phyloP scores from a whole-genome alignment of 1,140 invertebrate species.

The Zaprionus ghesquierei region DNA sequence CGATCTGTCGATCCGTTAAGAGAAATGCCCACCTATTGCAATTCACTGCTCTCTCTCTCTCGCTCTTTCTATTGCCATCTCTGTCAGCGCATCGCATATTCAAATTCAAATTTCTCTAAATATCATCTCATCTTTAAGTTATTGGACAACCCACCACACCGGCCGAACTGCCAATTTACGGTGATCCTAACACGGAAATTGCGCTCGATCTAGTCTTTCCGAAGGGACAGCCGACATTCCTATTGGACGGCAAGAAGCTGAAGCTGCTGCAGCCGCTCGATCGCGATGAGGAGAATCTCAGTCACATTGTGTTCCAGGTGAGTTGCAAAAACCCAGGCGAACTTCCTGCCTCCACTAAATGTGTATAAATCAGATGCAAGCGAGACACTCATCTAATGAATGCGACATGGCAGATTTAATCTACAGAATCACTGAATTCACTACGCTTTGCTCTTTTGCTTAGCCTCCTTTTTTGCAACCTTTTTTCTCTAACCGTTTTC shows the following conservation, averaged over 20 bases:
- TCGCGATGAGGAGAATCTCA: slow-evolving; percentile 92
- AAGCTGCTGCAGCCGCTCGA: slow-evolving; percentile 91
- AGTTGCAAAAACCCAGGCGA: slow-evolving; percentile 6
- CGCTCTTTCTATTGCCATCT: not conserved
- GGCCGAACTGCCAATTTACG: slow-evolving; percentile 90
- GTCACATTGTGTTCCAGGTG: slow-evolving; percentile 94
- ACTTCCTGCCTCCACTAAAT: slow-evolving; percentile 14
- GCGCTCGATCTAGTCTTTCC: slow-evolving; percentile 90
- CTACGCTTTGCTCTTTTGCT: slow-evolving; percentile 21
- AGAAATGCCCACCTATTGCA: not conserved
- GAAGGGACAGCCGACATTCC: slow-evolving; percentile 89
- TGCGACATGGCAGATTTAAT: slow-evolving; percentile 31
- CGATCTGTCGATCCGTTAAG: not conserved
- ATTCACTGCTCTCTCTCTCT: slow-evolving; percentile 1
- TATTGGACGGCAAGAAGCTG: slow-evolving; percentile 91
- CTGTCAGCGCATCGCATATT: not conserved
- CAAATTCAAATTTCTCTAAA: slow-evolving; percentile 18
- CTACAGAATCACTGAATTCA: slow-evolving; percentile 15
- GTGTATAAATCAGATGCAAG: slow-evolving; percentile 15
- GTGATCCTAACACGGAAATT: slow-evolving; percentile 91
- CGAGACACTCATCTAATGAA: slow-evolving; percentile 25
- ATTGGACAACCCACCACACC: slow-evolving; percentile 91
- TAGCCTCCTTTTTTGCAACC: not conserved
- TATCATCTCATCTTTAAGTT: slow-evolving; percentile 85
- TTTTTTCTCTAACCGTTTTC: slow-evolving; percentile 2